Evolutionary conservation across 1,140 invertebrate species (phyloP), one percentile per base, ranked within the genome.

Genomic region (Leptinotarsa defecta): DNA sequence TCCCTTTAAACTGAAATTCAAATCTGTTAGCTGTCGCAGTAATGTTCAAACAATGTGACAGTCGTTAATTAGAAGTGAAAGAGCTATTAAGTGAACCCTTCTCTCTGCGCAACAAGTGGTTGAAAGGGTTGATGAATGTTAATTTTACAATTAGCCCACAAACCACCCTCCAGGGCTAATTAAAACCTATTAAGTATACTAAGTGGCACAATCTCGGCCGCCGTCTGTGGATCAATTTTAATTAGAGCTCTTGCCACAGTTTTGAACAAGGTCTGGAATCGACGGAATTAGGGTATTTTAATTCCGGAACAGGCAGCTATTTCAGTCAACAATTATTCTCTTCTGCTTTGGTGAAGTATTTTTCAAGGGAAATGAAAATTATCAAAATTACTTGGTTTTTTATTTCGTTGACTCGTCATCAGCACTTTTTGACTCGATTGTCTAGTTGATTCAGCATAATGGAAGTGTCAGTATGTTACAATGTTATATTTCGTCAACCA

Each of bases 141-240:
- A 77, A 77, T 73, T 76, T 69, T 8, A 65, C 71, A 76, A 76
- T 76, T 74, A 76, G 72, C 75, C 75, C 64, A 24, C 49, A 62
- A 68, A 48, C 57, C 72, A 48, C 62, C 43, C 67, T 77, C 57
- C 24, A 43, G 43, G 49, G 15, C 68, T 74, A 77, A 77, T 77
- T 77, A 77, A 77, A 74, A 74, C 65, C 72, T 48, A 48, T 74
- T 74, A 74, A 52, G 22, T 52, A 24, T 62, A 52, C 49, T 62
- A 71, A 71, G 70, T 65, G 75, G 71, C n/a, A 48, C 11, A 74
- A 74, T 73, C 71, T 68, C 71, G 48, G 71, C 22, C 65, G 71
- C 73, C 75, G 52, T 73, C 71, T 68, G 43, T 11, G 70, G 22
- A 49, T 49, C 70, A 24, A 34, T 71, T 71, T 71, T 71, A 71